Percentiles rank a stretch among this genome's conserved stretches.
phyloP scores from a whole-genome alignment of 2,113 vertebrate species.

The Lycocorax pyrrhopterus region DNA sequence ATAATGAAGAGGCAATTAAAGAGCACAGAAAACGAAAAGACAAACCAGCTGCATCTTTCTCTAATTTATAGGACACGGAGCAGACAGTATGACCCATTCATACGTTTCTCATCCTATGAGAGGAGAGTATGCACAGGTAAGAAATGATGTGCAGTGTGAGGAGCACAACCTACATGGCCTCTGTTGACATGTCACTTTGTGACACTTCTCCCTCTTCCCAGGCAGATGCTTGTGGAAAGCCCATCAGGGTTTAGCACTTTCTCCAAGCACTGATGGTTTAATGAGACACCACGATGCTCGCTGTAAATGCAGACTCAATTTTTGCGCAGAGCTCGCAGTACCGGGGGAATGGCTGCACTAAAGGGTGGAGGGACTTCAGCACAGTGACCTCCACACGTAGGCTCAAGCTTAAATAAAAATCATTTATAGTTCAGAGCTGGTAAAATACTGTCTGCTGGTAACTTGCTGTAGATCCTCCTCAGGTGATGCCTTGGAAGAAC shows the following conservation, averaged over 20 bases:
- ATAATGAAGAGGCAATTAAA: slow-evolving; percentile 42
- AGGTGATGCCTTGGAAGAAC: background rate
- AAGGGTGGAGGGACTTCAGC: background rate
- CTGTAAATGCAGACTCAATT: background rate
- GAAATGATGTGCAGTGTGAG: background rate
- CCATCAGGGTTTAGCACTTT: slow-evolving; percentile 41
- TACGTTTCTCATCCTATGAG: background rate
- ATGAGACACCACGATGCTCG: background rate
- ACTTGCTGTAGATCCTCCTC: background rate
- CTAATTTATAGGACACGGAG: background rate
- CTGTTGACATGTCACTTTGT: background rate
- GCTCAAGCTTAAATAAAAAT: background rate
- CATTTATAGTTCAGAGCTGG: background rate
- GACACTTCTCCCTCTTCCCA: slow-evolving; percentile 32
- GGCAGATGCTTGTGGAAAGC: slow-evolving; percentile 24
- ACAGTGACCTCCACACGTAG: background rate
- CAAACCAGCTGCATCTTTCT: slow-evolving; percentile 38
- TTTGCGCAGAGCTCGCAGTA: background rate
- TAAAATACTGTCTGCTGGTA: background rate
- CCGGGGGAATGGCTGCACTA: background rate
- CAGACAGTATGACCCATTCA: background rate
- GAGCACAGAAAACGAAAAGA: background rate
- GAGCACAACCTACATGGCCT: background rate
- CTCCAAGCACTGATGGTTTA: slow-evolving; percentile 7
- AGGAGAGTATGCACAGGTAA: background rate